Conservation (phyloP, 2,113 vertebrate genomes). For the Malurus elegans region DNA sequence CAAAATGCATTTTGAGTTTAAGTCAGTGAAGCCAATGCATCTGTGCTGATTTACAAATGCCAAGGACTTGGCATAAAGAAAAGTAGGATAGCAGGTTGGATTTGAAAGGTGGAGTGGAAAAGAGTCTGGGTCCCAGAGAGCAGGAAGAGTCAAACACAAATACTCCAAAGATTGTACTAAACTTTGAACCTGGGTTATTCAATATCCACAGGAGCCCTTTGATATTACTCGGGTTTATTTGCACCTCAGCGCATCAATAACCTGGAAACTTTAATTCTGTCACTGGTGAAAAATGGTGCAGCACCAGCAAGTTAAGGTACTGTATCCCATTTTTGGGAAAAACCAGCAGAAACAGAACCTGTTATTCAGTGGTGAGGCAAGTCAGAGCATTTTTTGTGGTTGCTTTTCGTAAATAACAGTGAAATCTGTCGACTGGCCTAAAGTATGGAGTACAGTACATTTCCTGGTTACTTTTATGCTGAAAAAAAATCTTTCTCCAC, state of each 20-base stretch:
- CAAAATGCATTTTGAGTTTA: background rate
- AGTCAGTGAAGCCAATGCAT: background rate
- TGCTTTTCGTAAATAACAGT: background rate
- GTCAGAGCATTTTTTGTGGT: background rate
- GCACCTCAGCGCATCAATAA: rapidly evolving
- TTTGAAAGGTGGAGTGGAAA: background rate
- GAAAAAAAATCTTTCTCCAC: background rate
- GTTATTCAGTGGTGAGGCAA: background rate
- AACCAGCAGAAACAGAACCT: background rate
- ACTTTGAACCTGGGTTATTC: background rate
- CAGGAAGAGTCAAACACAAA: background rate
- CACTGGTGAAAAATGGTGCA: background rate
- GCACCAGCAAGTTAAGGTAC: background rate
- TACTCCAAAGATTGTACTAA: background rate
- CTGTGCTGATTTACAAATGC: background rate
- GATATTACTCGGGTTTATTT: background rate
- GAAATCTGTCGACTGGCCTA: background rate
- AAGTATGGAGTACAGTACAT: too few species aligned
- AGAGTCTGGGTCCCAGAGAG: background rate
- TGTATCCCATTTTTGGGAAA: rapidly evolving
- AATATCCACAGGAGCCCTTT: background rate
- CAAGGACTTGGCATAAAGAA: background rate
- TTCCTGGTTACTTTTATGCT: background rate
- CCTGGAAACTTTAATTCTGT: background rate
- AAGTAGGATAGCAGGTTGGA: background rate